Evolutionary conservation across 2,888 invertebrate genomes (phyloP).

Genomic region (Gnatocerus cornutus): DNA sequence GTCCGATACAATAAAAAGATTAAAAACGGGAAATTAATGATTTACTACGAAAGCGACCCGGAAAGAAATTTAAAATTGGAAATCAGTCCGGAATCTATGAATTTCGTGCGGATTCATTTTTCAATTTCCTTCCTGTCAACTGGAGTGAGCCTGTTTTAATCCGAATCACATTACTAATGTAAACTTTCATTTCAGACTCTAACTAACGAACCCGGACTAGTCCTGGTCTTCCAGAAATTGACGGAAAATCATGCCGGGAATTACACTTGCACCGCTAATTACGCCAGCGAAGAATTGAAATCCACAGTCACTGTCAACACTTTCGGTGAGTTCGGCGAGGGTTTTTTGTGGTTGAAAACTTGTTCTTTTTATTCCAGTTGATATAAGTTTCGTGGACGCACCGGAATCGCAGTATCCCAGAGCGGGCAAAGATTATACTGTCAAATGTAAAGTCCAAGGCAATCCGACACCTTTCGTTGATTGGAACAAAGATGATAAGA

Average conservation of each 20-base stretch:
- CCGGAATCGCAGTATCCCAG: slow-evolving; percentile 88
- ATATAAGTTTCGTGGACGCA: slow-evolving; percentile 89
- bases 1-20: slow-evolving; percentile 24
- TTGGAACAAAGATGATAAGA: slow-evolving; percentile 87
- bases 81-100: slow-evolving; percentile 19
- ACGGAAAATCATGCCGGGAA: slow-evolving; percentile 84
- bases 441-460: slow-evolving; percentile 89
- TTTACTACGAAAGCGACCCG: slow-evolving; percentile 10
- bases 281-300: slow-evolving; percentile 80
- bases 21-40: slow-evolving; percentile 37
- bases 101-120: slow-evolving; percentile 12
- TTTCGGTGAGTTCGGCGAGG: slow-evolving; percentile 75
- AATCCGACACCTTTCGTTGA: slow-evolving; percentile 89
- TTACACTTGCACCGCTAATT: slow-evolving; percentile 88
- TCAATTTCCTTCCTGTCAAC: slow-evolving; percentile 15
- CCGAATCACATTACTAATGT: slow-evolving; percentile 2
- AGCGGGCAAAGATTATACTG: slow-evolving; percentile 82
- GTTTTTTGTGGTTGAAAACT: background rate
- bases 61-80: slow-evolving; percentile 18
- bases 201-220: slow-evolving; percentile 74
- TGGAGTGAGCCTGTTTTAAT: slow-evolving; percentile 7
- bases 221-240: slow-evolving; percentile 83
- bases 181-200: slow-evolving; percentile 50
- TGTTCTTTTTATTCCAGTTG: slow-evolving; percentile 75
- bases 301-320: slow-evolving; percentile 82